A percentile compares a stretch with the other conserved stretches of the same genome.
Evolutionary conservation across 2,888 invertebrate species (phyloP).

Genomic region (Mesorhabditis sp.): DNA sequence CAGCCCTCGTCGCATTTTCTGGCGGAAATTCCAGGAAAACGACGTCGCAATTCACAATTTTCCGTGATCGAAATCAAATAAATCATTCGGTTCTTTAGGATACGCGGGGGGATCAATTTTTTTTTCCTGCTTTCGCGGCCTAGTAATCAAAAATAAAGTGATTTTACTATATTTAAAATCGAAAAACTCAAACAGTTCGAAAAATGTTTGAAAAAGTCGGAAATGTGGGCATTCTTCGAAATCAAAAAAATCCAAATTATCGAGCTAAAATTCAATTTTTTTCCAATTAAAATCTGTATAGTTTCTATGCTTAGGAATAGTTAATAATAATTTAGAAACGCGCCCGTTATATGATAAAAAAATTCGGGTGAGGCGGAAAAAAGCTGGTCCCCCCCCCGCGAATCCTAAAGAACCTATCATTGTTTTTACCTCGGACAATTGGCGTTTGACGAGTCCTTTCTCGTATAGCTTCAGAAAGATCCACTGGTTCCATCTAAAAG

Average conservation of each 20-base stretch:
- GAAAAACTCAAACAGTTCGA: background rate
- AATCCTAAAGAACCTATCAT: background rate
- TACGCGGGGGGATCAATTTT: too few species aligned
- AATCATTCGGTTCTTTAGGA: too few species aligned
- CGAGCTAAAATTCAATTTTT: too few species aligned
- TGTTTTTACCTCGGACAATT: slow-evolving; percentile 64
- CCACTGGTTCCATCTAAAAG: slow-evolving; percentile 81
- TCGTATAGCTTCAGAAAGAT: slow-evolving; percentile 84
- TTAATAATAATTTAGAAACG: too few species aligned
- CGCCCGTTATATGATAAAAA: too few species aligned
- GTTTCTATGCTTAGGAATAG: too few species aligned
- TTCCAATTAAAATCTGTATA: too few species aligned
- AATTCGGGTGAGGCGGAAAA: too few species aligned
- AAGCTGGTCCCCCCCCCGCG: too few species aligned
- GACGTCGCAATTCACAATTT: background rate
- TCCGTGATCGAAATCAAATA: too few species aligned
- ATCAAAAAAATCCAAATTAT: background rate
- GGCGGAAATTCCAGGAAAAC: background rate
- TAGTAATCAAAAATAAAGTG: background rate
- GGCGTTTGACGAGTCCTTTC: slow-evolving; percentile 74
- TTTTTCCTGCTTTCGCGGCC: too few species aligned
- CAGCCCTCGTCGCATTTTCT: background rate
- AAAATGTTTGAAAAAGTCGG: background rate
- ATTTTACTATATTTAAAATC: background rate
- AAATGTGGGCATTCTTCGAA: slow-evolving; percentile 1